phyloP scores from a whole-genome alignment of 2,888 invertebrate genomes.

The Germaria angustata region DNA sequence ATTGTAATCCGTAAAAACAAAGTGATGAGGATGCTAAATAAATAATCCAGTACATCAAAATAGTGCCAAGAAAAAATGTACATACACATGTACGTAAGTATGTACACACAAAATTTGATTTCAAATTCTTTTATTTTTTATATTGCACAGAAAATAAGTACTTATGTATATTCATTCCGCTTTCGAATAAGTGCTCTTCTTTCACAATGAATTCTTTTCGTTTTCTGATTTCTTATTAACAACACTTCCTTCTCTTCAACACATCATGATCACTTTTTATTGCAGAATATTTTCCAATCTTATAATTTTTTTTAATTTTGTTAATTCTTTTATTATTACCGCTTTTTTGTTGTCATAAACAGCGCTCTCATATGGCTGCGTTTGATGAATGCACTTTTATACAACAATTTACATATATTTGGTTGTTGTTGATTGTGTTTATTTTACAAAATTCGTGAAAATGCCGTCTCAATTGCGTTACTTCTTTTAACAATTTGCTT shows the following conservation, averaged over 20 bases:
- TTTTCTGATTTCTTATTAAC: too few relatives aligned
- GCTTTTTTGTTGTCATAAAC: conserved; percentile 26
- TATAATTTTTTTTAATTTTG: not conserved
- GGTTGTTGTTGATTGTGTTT: conserved; percentile 32
- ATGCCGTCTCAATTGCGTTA: conserved; percentile 2
- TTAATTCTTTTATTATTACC: too few relatives aligned
- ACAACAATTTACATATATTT: not conserved
- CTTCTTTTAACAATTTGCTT: conserved; percentile 29
- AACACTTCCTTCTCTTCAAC: too few relatives aligned
- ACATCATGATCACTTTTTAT: too few relatives aligned
- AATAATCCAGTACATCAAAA: conserved; percentile 23
- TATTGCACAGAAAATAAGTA: too few relatives aligned
- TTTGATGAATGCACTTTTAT: conserved; percentile 22
- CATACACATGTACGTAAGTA: not conserved
- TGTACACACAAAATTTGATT: not conserved
- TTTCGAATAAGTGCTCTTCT: too few relatives aligned
- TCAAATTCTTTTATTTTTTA: not conserved
- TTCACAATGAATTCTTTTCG: too few relatives aligned
- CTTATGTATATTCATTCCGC: too few relatives aligned
- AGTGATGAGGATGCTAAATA: not conserved
- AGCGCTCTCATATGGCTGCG: not conserved
- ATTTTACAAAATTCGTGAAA: conserved; percentile 18
- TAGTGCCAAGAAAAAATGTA: not conserved
- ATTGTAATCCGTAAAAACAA: conserved; percentile 36
- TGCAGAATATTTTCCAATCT: too few relatives aligned